These are phyloP conservation scores for Melikaiella ostensackeni DNA, from an alignment of 2,888 invertebrate genomes.

Conservation along the genomic window DNA sequence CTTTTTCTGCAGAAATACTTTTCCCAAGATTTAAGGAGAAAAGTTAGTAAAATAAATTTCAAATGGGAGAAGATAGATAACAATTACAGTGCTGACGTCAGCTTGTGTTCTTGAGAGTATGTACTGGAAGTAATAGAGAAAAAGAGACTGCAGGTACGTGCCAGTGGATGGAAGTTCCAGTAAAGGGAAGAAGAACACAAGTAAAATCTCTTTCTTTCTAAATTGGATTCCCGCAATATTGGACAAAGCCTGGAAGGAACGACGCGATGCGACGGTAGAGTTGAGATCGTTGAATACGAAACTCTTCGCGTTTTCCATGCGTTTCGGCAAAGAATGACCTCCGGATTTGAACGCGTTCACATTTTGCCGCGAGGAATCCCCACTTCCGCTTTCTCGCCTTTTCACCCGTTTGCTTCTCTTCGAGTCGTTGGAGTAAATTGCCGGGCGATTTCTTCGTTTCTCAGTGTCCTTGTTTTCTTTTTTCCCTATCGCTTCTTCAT, in stretches of 20 bases:
- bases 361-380: constrained; percentile 8
- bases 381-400: constrained; percentile 28
- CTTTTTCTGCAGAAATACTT: background rate
- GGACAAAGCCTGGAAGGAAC: constrained; percentile 21
- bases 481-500: constrained; percentile 5
- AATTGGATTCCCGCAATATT: constrained; percentile 36
- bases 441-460: constrained; percentile 25
- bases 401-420: constrained; percentile 18
- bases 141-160: constrained; percentile 21
- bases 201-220: constrained; percentile 26
- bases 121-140: constrained; percentile 34
- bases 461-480: constrained; percentile 9
- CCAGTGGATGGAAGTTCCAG: background rate
- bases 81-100: constrained; percentile 15
- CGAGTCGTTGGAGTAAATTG: constrained; percentile 19
- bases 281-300: constrained; percentile 25
- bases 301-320: constrained; percentile 24
- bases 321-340: constrained; percentile 17
- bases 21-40: background rate
- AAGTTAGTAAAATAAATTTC: constrained; percentile 14
- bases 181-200: background rate
- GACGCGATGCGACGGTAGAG: background rate
- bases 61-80: constrained; percentile 12
- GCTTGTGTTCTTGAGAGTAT: constrained; percentile 13
- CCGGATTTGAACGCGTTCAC: background rate